Evolutionary conservation across 2,888 invertebrate species (phyloP), one percentile per base, ranked within the genome.

Genomic region (Desoria tigrina): DNA sequence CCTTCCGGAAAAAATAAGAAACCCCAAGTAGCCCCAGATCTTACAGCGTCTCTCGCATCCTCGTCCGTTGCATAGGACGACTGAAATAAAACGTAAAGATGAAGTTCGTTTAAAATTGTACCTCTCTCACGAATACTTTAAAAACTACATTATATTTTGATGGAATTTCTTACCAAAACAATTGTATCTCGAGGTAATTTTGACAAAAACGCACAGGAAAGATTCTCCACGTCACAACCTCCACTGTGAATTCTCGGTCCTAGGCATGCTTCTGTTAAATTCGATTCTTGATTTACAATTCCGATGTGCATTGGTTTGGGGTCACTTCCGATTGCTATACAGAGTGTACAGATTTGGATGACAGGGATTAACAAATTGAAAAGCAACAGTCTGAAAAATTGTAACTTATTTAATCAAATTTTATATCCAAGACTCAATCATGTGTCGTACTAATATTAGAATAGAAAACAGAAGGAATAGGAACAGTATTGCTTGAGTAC

Each of bases 11-110:
- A 65, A 4, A 61, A 50, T 53, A 73, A 49, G 45, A 65, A 71
- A 14, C 73, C 73, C 73, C 73, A 71, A 45, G 65, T 56, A 27
- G 65, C 58, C 1, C 72, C 69, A 1, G 37, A 28, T 51, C 59
- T 45, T 16, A 70, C 63, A 11, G 64, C 63, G 32, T 61, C n/a
- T n/a, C 61, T 27, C 1, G 70, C 73, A 16, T 64, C 66, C 1
- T 49, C 42, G 39, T 68, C 68, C 4, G 61, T 60, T 2, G 56
- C 54, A 24, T 70, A 70, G 11, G 86, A 79, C 45, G 4, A 39
- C 61, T 54, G 65, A 68, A 11, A 55, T 32, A 24, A 61, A 61
- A 54, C 42, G 51, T 11, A n/a, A n/a, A n/a, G n/a, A n/a, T n/a
- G n/a, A n/a, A n/a, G n/a, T n/a, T n/a, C n/a, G n/a, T n/a, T n/a